A percentile compares a stretch with the other conserved stretches of the same genome.
Evolutionary conservation across 2,113 vertebrate genomes (phyloP).

Genomic region (Catagonus wagneri): DNA sequence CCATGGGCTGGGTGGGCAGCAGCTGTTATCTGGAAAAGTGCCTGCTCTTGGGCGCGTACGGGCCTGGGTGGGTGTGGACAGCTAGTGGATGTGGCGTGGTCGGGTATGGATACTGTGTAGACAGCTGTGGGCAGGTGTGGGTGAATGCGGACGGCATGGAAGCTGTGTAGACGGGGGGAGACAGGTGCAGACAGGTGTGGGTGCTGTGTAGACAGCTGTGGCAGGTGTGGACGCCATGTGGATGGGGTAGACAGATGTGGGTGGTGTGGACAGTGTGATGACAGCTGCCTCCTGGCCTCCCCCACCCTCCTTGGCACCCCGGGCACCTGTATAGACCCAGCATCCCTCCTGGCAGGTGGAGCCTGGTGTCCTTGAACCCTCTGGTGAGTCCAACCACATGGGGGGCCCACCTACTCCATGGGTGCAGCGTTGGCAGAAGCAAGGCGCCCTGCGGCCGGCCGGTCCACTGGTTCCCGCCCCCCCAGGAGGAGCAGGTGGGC

Average conservation of each 20-base stretch:
- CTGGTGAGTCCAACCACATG: too few relatives aligned
- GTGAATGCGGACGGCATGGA: too few relatives aligned
- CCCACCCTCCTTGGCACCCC: too few relatives aligned
- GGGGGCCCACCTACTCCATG: too few relatives aligned
- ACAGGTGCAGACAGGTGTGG: too few relatives aligned
- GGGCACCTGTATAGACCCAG: rapidly evolving
- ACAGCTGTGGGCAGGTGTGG: neutral
- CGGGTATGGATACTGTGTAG: neutral
- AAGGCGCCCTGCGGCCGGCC: too few relatives aligned
- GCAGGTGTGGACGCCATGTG: neutral
- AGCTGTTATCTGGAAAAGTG: neutral
- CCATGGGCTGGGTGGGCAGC: neutral
- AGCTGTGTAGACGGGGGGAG: neutral
- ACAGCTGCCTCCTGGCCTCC: neutral
- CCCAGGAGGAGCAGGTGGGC: too few relatives aligned
- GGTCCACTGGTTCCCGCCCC: too few relatives aligned
- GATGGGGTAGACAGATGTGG: neutral
- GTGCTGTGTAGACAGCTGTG: neutral
- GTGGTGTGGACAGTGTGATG: neutral
- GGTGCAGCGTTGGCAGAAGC: too few relatives aligned
- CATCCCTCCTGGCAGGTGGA: neutral
- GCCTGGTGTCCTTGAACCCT: neutral
- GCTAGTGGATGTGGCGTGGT: neutral
- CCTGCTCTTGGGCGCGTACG: neutral
- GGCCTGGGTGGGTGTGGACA: neutral